These are phyloP conservation scores for Bombyx mandarina DNA, from an alignment of 1,140 invertebrate genomes.

Conservation along the genomic window DNA sequence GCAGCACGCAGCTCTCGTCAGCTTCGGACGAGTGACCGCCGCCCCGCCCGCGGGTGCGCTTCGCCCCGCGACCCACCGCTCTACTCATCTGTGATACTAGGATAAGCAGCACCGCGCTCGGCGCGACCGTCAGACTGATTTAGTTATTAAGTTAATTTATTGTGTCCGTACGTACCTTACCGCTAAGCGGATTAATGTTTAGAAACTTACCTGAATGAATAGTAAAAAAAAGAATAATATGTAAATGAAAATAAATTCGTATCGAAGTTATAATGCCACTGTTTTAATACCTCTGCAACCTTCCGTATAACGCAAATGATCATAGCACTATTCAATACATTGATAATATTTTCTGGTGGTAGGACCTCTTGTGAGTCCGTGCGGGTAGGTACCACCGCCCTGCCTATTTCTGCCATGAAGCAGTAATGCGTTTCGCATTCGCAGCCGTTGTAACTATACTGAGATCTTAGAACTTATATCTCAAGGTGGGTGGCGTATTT, in stretches of 20 bases:
- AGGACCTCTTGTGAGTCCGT: no score
- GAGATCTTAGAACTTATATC: no score
- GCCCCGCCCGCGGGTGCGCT: conserved; percentile 32
- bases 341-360: no score
- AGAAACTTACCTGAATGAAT: conserved; percentile 47
- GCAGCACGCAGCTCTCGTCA: conserved; percentile 60
- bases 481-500: no score
- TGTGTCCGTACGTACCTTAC: conserved; percentile 65
- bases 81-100: conserved; percentile 69
- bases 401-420: no score
- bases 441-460: no score
- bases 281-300: neutral
- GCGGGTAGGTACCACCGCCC: no score
- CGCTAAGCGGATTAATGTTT: conserved; percentile 45
- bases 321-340: no score
- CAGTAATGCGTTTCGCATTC: no score
- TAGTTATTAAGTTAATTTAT: conserved; percentile 66
- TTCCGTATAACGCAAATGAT: neutral
- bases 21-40: conserved; percentile 59
- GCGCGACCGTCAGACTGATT: conserved; percentile 67
- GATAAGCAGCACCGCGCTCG: conserved; percentile 54
- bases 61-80: conserved; percentile 58
- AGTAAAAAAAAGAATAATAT: conserved; percentile 11
- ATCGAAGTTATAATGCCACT: conserved; percentile 17
- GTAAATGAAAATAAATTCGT: conserved; percentile 37